Base-by-base conservation (phyloP, 2,888 invertebrate species). In the Stenodema calcarata region DNA sequence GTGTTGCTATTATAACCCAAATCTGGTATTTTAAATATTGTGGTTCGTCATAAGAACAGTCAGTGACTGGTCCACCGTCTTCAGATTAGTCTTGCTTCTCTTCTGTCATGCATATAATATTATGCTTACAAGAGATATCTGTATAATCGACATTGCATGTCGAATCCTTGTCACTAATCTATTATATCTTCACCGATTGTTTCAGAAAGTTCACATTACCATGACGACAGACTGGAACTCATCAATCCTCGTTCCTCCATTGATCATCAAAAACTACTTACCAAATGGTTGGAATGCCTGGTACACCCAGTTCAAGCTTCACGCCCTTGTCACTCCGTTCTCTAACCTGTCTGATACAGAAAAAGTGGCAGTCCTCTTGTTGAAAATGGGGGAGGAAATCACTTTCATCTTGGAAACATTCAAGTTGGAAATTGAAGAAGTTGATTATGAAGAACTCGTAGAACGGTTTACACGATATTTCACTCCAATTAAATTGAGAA, bases 181-280 rank as follows among this genome's bases (percentile, higher is more conserved):
- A 35, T n/a, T 35, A 35, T 35, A 7, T 35, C 35, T 35, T 35
- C 35, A 35, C 35, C n/a, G n/a, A n/a, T 18, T 54, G 62, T 62
- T 62, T 62, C 62, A 62, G 62, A 2, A 18, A 0, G 18, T 54
- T 1, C 54, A 54, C n/a, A n/a, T 47, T 2, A 4, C 62, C 18
- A 23, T 23, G 62, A 12, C 62, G 47, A 47, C 47, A 18, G 62
- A 62, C 27, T 62, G 62, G 18, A 23, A 23, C 23, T 23, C 62
- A 23, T 7, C 6, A 1, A 62, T 62, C 12, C 7, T 23, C 12
- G 27, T 62, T 23, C 62, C 62, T 23, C 62, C 62, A 11, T 28
- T 80, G 80, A 50, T 30, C 80, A 28, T 80, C 16, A 50, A 16
- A n/a, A 50, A 80, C 11, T 80, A 80, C 30, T 27, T 6, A 80